phyloP scores from a whole-genome alignment of 2,888 invertebrate genomes.

The Chouioia cunea region DNA sequence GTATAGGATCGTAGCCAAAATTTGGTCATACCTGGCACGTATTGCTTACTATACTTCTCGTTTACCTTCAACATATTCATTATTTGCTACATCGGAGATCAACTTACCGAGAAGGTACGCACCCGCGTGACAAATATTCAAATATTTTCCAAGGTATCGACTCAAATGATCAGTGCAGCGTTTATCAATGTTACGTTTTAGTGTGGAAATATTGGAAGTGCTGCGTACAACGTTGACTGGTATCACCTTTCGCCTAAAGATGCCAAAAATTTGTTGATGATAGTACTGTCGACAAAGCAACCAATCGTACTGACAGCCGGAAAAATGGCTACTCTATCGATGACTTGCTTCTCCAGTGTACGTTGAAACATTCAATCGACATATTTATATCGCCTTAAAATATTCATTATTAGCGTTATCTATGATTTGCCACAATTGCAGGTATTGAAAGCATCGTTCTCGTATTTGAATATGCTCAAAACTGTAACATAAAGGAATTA shows the following conservation, averaged over 20 bases:
- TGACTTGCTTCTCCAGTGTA: constrained; percentile 56
- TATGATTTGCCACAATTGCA: constrained; percentile 45
- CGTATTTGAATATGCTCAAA: constrained; percentile 49
- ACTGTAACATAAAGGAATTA: too few relatives aligned
- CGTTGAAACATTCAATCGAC: constrained; percentile 21
- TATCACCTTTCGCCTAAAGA: constrained; percentile 51
- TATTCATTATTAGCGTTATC: neutral
- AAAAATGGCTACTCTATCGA: constrained; percentile 53
- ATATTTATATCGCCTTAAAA: neutral
- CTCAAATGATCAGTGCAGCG: neutral
- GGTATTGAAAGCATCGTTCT: constrained; percentile 50
- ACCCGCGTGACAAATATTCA: neutral
- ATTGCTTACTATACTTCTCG: constrained; percentile 2
- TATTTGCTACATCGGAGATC: constrained; percentile 42
- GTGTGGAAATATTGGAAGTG: constrained; percentile 52
- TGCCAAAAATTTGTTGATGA: constrained; percentile 48
- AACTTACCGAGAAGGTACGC: constrained; percentile 15
- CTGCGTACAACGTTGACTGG: constrained; percentile 54
- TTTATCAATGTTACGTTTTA: constrained; percentile 20
- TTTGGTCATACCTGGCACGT: neutral
- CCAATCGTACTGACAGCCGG: constrained; percentile 55
- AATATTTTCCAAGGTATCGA: neutral
- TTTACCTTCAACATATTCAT: constrained; percentile 37
- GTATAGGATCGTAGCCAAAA: too few relatives aligned
- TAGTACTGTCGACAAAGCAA: constrained; percentile 50